Base-by-base conservation (phyloP, 2,113 vertebrate species). In the Pseudopodoces humilis region DNA sequence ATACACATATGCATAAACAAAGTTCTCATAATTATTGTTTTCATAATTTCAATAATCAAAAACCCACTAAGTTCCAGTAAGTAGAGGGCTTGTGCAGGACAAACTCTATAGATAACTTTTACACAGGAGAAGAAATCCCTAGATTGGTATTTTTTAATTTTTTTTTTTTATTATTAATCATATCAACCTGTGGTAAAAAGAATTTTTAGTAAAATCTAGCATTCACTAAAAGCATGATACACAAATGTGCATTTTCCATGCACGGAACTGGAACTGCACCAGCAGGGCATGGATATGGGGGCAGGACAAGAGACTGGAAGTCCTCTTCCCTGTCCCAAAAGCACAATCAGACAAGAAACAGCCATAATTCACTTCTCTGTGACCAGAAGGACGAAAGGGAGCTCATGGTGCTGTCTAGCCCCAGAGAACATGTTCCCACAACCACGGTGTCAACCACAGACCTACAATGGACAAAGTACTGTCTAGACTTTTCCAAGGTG, bases 401-500 rank as follows among this genome's bases (percentile, higher is more conserved):
- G n/a, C 9, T 94, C 53, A 33, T 56, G 53, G 56, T 58, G 49
- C 80, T 74, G 72, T 77, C 50, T 94, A 90, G 55, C 44, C 56
- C 63, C 55, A 68, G 67, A 93, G 50, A 91, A 49, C 35, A 76
- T 25, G 58, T 76, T 52, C 65, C 70, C 68, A 93, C 37, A 86
- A 95, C 58, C n/a, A 90, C 0, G 3, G 53, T 71, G 65, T 75
- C 87, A 94, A 92, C 82, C 50, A 87, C 10, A 92, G 33, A 55
- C 49, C 75, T 83, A 25, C 58, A 72, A 35, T 27, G 90, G 88
- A 88, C 22, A 5, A 93, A 92, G 69, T 75, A 59, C 82, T 58
- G 52, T 16, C 88, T 93, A 69, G 44, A 63, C 84, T 94, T 86
- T 95, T 89, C 92, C 92, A 93, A 93, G 86, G 87, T 92, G 75